Percentiles rank a stretch among this genome's conserved stretches.
These are phyloP conservation scores for Patella ulyssiponensis DNA, from an alignment of 2,888 invertebrate genomes.

Conservation along the genomic window DNA sequence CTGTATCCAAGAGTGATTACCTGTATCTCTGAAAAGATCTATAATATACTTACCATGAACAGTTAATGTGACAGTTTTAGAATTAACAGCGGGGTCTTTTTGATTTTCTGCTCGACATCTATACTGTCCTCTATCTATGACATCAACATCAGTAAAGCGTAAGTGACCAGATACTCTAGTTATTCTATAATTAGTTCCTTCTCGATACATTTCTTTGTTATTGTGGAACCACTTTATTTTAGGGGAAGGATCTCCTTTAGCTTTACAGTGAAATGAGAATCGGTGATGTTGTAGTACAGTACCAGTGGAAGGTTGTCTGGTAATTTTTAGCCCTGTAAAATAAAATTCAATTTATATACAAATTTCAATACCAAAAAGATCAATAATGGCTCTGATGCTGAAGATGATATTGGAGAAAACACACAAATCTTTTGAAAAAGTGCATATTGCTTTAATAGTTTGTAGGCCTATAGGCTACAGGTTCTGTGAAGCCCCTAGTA, in stretches of 20 bases:
- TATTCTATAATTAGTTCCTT: slow-evolving; percentile 49
- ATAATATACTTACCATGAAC: slow-evolving; percentile 53
- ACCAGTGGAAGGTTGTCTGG: slow-evolving; percentile 53
- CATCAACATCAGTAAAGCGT: slow-evolving; percentile 51
- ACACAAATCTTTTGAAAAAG: too few relatives aligned
- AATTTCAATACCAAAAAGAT: too few relatives aligned
- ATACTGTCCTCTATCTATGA: slow-evolving; percentile 55
- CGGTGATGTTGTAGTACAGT: slow-evolving; percentile 52
- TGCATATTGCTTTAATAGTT: too few relatives aligned
- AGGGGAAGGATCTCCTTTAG: slow-evolving; percentile 40
- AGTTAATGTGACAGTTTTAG: slow-evolving; percentile 47
- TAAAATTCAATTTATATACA: neutral
- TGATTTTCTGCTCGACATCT: slow-evolving; percentile 54
- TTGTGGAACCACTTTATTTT: slow-evolving; percentile 55
- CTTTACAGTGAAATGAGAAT: slow-evolving; percentile 53
- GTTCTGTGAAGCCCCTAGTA: too few relatives aligned
- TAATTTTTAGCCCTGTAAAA: slow-evolving; percentile 53
- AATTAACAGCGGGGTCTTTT: slow-evolving; percentile 36
- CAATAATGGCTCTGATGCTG: too few relatives aligned
- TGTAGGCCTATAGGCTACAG: too few relatives aligned
- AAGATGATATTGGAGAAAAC: too few relatives aligned
- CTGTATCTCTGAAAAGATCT: neutral
- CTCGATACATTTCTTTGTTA: slow-evolving; percentile 41
- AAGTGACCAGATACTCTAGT: slow-evolving; percentile 48
- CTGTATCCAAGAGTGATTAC: too few relatives aligned